These are phyloP conservation scores for Allolobophora icterica DNA, from an alignment of 2,888 invertebrate genomes.

Conservation along the genomic window DNA sequence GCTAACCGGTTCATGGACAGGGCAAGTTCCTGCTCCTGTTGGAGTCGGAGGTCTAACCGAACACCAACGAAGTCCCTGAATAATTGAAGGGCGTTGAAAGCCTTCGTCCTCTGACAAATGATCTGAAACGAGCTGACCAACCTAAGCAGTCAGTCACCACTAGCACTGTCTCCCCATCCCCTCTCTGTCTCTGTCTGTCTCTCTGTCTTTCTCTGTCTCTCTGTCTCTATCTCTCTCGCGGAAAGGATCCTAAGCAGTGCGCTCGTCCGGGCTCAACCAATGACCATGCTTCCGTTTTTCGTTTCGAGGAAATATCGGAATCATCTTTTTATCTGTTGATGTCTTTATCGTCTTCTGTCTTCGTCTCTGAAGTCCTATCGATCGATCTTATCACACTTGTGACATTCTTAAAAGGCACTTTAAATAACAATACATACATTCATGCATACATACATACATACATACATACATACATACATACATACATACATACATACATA, in stretches of 20 bases:
- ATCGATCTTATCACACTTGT: neutral
- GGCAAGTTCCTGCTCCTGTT: neutral
- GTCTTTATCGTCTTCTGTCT: neutral
- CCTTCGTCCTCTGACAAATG: neutral
- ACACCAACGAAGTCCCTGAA: neutral
- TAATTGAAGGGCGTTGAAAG: neutral
- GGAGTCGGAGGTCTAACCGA: neutral
- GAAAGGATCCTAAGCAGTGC: neutral
- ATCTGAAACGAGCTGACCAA: neutral
- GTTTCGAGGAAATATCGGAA: neutral
- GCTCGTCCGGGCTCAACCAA: neutral
- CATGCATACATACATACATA: too few species aligned
- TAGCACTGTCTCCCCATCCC: too few species aligned
- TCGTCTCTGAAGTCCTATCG: neutral
- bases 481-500: too few species aligned
- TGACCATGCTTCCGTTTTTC: neutral
- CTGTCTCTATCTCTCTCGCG: too few species aligned
- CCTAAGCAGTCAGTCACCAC: neutral
- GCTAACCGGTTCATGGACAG: neutral
- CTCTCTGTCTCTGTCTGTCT: too few species aligned
- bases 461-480: neutral
- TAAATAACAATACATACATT: neutral
- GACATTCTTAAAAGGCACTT: neutral
- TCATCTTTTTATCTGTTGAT: neutral
- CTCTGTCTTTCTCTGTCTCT: too few species aligned